Percentiles rank a stretch among this genome's conserved stretches.
phyloP scores from a whole-genome alignment of 1,140 invertebrate genomes.

The Caenorhabditis inopinata region DNA sequence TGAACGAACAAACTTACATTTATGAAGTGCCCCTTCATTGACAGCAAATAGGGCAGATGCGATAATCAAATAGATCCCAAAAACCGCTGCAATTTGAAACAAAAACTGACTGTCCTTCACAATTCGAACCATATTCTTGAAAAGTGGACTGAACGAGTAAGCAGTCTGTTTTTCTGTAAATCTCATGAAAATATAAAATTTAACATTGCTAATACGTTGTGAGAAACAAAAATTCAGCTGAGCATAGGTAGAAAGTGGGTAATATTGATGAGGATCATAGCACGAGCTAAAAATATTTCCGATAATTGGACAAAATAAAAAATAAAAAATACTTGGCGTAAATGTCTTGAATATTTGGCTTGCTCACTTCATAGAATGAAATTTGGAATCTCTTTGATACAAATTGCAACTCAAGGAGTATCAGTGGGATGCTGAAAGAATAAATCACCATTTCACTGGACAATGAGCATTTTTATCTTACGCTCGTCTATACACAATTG shows the following conservation, averaged over 20 bases:
- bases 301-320: neutral
- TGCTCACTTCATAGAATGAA: neutral
- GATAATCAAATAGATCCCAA: neutral
- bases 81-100: neutral
- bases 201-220: neutral
- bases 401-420: neutral
- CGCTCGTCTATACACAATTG: neutral
- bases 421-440: neutral
- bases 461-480: neutral
- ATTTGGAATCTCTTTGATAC: neutral
- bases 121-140: neutral
- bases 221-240: neutral
- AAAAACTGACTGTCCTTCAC: neutral
- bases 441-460: neutral
- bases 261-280: neutral
- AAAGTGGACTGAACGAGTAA: too few relatives aligned
- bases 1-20: neutral
- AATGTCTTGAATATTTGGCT: conserved; percentile 7
- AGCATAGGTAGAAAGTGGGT: neutral
- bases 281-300: neutral
- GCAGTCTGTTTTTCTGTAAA: neutral
- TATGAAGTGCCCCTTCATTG: neutral
- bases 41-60: neutral
- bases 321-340: neutral
- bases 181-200: neutral